Percentiles rank a stretch among this genome's conserved stretches.
Conservation (phyloP, 2,113 vertebrate genomes). For the Cyprinodon tularosa region DNA sequence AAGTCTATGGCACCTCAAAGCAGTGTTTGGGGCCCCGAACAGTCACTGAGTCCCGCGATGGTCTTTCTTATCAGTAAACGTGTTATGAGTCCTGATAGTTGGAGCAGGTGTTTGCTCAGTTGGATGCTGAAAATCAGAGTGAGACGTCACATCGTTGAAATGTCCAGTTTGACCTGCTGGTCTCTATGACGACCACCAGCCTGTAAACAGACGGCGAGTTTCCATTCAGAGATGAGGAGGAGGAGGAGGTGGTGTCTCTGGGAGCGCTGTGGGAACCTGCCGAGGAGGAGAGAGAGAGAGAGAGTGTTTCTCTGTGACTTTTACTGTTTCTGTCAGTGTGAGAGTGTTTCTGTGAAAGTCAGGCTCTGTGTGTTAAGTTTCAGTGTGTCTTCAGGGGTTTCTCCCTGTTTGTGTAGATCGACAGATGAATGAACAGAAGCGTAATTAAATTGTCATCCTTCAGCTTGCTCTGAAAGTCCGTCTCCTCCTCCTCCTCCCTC, state of each 20-base stretch:
- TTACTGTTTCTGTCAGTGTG: constrained; percentile 11
- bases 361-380: too few species aligned
- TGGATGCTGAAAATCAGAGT: not conserved
- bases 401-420: constrained; percentile 31
- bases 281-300: not conserved
- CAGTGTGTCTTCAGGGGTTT: not conserved
- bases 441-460: constrained; percentile 79
- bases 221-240: constrained; percentile 12
- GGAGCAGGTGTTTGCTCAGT: not conserved
- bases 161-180: constrained; percentile 8
- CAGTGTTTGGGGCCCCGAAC: not conserved
- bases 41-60: not conserved
- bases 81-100: not conserved
- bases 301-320: constrained; percentile 3
- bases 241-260: not conserved
- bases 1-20: not conserved
- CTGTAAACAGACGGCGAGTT: constrained; percentile 24
- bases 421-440: constrained; percentile 72
- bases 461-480: constrained; percentile 61
- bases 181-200: constrained; percentile 21
- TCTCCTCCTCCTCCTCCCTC: constrained; percentile 60
- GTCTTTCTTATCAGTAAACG: not conserved
- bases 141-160: constrained; percentile 3
- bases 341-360: constrained; percentile 15
- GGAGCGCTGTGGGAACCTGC: constrained; percentile 41